A percentile compares a stretch with the other conserved stretches of the same genome.
These are phyloP conservation scores for Parnassius smintheus DNA, from an alignment of 2,888 invertebrate species.

Conservation along the genomic window DNA sequence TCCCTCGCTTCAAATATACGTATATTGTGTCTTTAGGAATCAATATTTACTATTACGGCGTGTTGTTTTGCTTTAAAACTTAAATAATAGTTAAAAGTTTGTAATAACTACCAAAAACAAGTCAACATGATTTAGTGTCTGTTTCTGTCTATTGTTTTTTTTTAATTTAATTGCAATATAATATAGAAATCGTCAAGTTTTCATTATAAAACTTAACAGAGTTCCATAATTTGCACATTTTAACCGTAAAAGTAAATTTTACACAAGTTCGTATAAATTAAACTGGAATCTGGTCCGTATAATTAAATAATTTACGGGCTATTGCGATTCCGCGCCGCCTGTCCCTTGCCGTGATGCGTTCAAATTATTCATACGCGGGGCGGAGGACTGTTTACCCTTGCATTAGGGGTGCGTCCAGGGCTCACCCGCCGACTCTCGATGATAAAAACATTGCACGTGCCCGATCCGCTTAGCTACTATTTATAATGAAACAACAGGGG, in stretches of 20 bases:
- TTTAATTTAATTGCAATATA: too few relatives aligned
- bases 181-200: too few relatives aligned
- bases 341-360: slow-evolving; percentile 53
- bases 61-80: too few relatives aligned
- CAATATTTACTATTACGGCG: not conserved
- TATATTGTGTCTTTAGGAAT: too few relatives aligned
- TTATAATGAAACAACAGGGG: slow-evolving; percentile 61
- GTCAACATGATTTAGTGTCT: too few relatives aligned
- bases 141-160: too few relatives aligned
- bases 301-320: slow-evolving; percentile 76
- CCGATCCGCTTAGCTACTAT: slow-evolving; percentile 68
- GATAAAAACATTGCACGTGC: slow-evolving; percentile 77
- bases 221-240: not conserved
- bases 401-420: slow-evolving; percentile 52
- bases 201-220: too few relatives aligned
- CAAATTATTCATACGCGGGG: slow-evolving; percentile 74
- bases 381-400: slow-evolving; percentile 61
- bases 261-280: slow-evolving; percentile 4
- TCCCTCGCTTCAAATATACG: not conserved
- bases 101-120: too few relatives aligned
- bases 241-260: slow-evolving; percentile 13
- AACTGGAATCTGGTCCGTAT: slow-evolving; percentile 43
- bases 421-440: slow-evolving; percentile 45
- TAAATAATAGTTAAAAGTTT: too few relatives aligned
- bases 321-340: slow-evolving; percentile 61